Conservation (phyloP, 2,888 invertebrate genomes). For the Rhodophaea formosa region DNA sequence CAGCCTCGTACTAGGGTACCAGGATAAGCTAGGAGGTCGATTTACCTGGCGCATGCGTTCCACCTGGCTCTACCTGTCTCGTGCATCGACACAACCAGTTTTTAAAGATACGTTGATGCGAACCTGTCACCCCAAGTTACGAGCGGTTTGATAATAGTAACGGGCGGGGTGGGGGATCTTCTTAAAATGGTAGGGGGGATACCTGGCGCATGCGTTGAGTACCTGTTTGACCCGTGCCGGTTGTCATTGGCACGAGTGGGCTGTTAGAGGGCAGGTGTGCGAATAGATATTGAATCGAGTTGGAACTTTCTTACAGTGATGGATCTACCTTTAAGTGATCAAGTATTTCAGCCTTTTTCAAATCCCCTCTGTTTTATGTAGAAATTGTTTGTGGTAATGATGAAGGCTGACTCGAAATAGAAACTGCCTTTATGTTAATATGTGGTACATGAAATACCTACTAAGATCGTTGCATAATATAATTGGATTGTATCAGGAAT, state of each 20-base stretch:
- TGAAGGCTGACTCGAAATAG: no score
- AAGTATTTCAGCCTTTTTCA: not conserved
- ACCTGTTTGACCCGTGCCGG: conserved; percentile 28
- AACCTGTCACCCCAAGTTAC: conserved; percentile 30
- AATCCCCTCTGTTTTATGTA: no score
- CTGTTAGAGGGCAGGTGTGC: conserved; percentile 8
- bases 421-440: no score
- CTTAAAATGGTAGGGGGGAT: conserved; percentile 33
- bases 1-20: conserved; percentile 74
- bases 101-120: conserved; percentile 34
- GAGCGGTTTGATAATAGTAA: conserved; percentile 27
- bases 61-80: conserved; percentile 59
- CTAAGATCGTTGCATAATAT: no score
- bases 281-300: not conserved
- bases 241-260: conserved; percentile 24
- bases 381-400: no score
- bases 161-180: conserved; percentile 34
- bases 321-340: not conserved
- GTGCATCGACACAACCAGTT: conserved; percentile 39
- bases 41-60: conserved; percentile 76
- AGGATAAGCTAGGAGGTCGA: conserved; percentile 49
- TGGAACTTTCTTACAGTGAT: not conserved
- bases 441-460: no score
- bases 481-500: no score
- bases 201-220: conserved; percentile 36